Conservation (phyloP, 2,113 vertebrate species). For the Spilogale gracilis region DNA sequence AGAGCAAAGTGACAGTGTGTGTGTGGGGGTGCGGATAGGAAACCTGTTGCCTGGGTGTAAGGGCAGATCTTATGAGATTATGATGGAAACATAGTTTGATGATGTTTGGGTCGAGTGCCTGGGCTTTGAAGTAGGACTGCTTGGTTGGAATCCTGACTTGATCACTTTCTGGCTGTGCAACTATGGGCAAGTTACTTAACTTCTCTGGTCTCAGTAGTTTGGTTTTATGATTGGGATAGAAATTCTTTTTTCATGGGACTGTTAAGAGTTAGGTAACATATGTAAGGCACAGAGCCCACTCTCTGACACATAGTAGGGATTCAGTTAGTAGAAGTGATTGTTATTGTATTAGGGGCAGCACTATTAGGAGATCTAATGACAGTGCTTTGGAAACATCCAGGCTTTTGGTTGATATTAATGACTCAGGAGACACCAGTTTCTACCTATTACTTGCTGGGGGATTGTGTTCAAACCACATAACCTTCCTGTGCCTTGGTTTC, state of each 20-base stretch:
- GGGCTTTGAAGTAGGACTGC: background rate
- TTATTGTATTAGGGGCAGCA: background rate
- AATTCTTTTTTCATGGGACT: background rate
- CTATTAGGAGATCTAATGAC: background rate
- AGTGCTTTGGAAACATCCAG: background rate
- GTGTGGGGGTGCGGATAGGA: background rate
- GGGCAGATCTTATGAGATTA: background rate
- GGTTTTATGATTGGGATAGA: background rate
- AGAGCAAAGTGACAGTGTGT: background rate
- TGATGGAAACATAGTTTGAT: background rate
- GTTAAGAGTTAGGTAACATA: background rate
- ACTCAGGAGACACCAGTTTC: background rate
- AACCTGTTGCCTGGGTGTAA: background rate
- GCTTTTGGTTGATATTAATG: background rate
- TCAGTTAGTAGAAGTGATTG: background rate
- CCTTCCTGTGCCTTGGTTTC: background rate
- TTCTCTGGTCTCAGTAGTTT: background rate
- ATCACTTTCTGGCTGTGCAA: background rate
- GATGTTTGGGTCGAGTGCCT: too few species aligned
- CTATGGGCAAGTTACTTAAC: background rate
- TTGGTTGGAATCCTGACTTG: background rate
- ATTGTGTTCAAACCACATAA: background rate
- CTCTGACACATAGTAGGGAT: background rate
- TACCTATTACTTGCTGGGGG: background rate
- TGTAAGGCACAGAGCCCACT: background rate